Percentiles rank a stretch among this genome's conserved stretches.
phyloP scores from a whole-genome alignment of 2,797 vertebrate genomes.

The Amazona ochrocephala region DNA sequence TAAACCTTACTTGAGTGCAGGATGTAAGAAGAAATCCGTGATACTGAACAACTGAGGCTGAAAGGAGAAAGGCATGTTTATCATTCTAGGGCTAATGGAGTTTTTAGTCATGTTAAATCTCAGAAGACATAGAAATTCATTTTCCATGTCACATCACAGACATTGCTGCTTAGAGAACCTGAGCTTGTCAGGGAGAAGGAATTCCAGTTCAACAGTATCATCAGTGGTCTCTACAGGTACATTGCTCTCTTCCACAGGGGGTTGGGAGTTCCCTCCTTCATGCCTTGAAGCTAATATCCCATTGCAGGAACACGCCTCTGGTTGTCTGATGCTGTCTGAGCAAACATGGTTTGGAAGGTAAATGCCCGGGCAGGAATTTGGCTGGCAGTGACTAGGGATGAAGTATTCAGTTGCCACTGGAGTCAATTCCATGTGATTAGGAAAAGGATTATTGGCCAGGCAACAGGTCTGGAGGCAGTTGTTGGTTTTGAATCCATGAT shows the following conservation, averaged over 20 bases:
- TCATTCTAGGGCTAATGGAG: not conserved
- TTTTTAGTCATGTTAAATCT: not conserved
- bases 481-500: slow-evolving; percentile 78
- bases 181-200: slow-evolving; percentile 84
- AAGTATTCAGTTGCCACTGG: slow-evolving; percentile 63
- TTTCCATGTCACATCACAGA: not conserved
- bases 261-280: not conserved
- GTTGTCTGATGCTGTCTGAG: not conserved
- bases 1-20: not conserved
- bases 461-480: slow-evolving; percentile 84
- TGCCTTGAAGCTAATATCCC: slow-evolving; percentile 1
- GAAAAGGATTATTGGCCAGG: slow-evolving; percentile 81
- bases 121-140: not conserved
- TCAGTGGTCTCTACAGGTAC: slow-evolving; percentile 90
- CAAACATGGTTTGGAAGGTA: slow-evolving; percentile 44
- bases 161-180: slow-evolving; percentile 79
- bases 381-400: slow-evolving; percentile 58
- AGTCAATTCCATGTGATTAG: slow-evolving; percentile 24
- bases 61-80: not conserved
- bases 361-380: slow-evolving; percentile 68
- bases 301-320: slow-evolving; percentile 63
- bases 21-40: not conserved
- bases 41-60: not conserved
- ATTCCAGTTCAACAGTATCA: slow-evolving; percentile 86
- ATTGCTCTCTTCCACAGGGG: slow-evolving; percentile 69